Evolutionary conservation across 1,140 invertebrate species (phyloP).

Genomic region (Tetraneura akinire): DNA sequence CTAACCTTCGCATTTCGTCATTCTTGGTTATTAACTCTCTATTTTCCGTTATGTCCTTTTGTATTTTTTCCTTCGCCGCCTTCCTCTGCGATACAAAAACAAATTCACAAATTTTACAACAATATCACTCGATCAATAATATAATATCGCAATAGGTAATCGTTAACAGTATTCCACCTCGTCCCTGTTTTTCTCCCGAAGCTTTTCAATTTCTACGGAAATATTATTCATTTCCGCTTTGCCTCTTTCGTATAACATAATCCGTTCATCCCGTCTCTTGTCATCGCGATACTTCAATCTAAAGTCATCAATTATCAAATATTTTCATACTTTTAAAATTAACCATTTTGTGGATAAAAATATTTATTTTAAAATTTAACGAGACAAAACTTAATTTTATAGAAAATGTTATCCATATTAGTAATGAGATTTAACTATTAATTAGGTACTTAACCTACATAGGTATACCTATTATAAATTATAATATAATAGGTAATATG

Average conservation of each 20-base stretch:
- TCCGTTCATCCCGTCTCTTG: not conserved
- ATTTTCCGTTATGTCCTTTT: slow-evolving; percentile 16
- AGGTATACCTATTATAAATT: too few relatives aligned
- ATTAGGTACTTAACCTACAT: too few relatives aligned
- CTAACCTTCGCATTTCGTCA: not conserved
- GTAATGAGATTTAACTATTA: too few relatives aligned
- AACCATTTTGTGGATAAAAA: too few relatives aligned
- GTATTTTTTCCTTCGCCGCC: not conserved
- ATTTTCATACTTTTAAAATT: too few relatives aligned
- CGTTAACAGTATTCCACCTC: not conserved
- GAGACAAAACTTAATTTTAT: too few relatives aligned
- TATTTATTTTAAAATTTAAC: too few relatives aligned
- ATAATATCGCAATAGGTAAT: not conserved
- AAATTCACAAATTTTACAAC: too few relatives aligned
- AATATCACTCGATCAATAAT: too few relatives aligned
- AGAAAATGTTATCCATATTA: too few relatives aligned
- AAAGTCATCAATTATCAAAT: not conserved
- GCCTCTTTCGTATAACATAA: not conserved
- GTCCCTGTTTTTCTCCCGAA: not conserved
- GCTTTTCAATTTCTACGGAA: not conserved
- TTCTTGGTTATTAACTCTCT: not conserved
- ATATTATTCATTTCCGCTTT: not conserved
- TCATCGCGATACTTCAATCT: not conserved
- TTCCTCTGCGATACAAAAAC: not conserved
- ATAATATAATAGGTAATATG: too few relatives aligned